Evolutionary conservation across 2,797 vertebrate genomes (phyloP).

Genomic region (Lepidocolaptes lacrymiger): DNA sequence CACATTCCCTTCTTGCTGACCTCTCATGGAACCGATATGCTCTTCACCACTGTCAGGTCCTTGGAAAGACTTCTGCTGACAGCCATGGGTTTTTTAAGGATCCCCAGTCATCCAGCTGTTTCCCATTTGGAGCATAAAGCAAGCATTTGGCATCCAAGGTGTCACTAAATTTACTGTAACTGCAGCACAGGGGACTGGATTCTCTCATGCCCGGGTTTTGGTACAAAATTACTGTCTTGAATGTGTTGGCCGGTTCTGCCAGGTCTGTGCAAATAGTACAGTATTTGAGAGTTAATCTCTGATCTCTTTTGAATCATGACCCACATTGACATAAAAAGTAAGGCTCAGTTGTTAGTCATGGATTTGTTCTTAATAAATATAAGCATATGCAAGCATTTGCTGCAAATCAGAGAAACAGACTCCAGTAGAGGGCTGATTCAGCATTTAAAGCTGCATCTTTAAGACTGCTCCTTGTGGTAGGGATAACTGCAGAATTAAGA

Average conservation of each 20-base stretch:
- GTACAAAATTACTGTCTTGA: background rate
- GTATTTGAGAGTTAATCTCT: background rate
- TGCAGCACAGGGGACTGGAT: background rate
- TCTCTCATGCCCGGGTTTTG: background rate
- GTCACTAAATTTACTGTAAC: background rate
- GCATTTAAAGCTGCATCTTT: background rate
- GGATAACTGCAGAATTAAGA: background rate
- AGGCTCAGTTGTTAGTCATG: background rate
- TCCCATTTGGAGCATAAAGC: background rate
- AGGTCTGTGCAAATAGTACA: background rate
- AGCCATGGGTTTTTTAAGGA: background rate
- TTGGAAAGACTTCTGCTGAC: background rate
- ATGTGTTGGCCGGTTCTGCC: background rate
- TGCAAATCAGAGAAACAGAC: background rate
- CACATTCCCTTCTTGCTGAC: background rate
- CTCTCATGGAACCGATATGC: background rate
- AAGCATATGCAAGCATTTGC: background rate
- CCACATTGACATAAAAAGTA: background rate
- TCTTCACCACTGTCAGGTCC: background rate
- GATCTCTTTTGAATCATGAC: background rate
- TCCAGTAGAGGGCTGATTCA: background rate
- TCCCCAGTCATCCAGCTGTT: background rate
- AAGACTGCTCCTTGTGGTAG: background rate
- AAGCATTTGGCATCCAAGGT: background rate
- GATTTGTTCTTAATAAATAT: background rate